phyloP scores from a whole-genome alignment of 2,888 invertebrate species.

The Cremastobaeus sp. region DNA sequence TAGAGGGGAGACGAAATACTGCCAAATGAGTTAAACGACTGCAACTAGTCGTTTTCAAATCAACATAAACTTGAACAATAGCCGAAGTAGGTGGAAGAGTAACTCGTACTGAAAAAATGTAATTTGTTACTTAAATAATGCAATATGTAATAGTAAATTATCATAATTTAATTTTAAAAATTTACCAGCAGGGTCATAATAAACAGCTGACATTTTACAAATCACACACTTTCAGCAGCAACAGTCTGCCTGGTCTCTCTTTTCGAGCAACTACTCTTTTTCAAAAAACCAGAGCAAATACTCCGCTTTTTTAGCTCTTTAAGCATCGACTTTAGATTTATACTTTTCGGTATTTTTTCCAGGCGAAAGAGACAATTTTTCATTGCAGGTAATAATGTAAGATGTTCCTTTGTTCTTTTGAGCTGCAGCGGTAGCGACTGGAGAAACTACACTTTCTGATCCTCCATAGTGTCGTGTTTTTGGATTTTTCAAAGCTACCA shows the following conservation, averaged over 20 bases:
- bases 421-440: slow-evolving; percentile 33
- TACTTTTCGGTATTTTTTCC: not conserved
- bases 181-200: not conserved
- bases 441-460: slow-evolving; percentile 38
- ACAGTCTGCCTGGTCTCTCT: not conserved
- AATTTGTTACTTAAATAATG: not conserved
- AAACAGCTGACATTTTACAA: not conserved
- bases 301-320: not conserved
- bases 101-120: not conserved
- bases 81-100: not conserved
- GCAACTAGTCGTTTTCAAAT: not conserved
- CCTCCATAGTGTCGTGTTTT: slow-evolving; percentile 50
- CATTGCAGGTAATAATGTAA: not conserved
- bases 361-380: not conserved
- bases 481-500: slow-evolving; percentile 32
- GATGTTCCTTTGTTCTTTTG: slow-evolving; percentile 34
- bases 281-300: not conserved
- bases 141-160: not conserved
- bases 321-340: not conserved
- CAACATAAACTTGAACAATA: not conserved
- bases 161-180: not conserved
- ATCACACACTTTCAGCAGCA: not conserved
- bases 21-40: too few species aligned
- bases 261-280: not conserved
- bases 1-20: too few species aligned